Conservation (phyloP, 1,140 invertebrate genomes). For the Carposina sasakii region DNA sequence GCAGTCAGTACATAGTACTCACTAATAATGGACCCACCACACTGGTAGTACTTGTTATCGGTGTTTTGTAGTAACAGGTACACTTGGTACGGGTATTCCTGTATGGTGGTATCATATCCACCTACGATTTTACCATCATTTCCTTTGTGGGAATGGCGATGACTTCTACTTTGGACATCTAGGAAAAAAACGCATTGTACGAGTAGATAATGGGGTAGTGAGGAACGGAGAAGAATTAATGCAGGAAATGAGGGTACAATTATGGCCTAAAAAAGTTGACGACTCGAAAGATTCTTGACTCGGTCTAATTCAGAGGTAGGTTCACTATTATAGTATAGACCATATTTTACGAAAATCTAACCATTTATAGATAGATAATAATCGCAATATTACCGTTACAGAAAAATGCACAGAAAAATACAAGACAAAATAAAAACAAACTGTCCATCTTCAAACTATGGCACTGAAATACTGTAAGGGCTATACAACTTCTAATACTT, state of each 20-base stretch:
- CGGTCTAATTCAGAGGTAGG: neutral
- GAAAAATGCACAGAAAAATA: too few relatives aligned
- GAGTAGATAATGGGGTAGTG: too few relatives aligned
- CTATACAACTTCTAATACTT: too few relatives aligned
- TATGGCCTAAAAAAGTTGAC: neutral
- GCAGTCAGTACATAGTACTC: constrained; percentile 47
- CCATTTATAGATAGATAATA: too few relatives aligned
- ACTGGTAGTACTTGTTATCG: constrained; percentile 36
- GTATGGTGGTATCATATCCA: constrained; percentile 42
- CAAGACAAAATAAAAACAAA: too few relatives aligned
- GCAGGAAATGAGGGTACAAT: neutral
- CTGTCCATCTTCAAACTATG: too few relatives aligned
- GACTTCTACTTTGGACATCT: constrained; percentile 6
- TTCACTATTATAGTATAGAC: neutral
- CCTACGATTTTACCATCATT: constrained; percentile 47
- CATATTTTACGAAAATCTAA: neutral
- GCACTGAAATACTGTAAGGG: too few relatives aligned
- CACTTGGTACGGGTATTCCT: constrained; percentile 49
- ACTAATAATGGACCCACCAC: constrained; percentile 56
- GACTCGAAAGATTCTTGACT: too few relatives aligned
- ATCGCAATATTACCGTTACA: neutral
- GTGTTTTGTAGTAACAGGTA: constrained; percentile 32
- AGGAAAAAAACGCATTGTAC: too few relatives aligned
- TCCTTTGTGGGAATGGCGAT: too few relatives aligned
- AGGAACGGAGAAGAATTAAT: too few relatives aligned